A percentile compares a stretch with the other conserved stretches of the same genome.
phyloP scores from a whole-genome alignment of 2,888 invertebrate genomes.

The Agriopis marginaria region DNA sequence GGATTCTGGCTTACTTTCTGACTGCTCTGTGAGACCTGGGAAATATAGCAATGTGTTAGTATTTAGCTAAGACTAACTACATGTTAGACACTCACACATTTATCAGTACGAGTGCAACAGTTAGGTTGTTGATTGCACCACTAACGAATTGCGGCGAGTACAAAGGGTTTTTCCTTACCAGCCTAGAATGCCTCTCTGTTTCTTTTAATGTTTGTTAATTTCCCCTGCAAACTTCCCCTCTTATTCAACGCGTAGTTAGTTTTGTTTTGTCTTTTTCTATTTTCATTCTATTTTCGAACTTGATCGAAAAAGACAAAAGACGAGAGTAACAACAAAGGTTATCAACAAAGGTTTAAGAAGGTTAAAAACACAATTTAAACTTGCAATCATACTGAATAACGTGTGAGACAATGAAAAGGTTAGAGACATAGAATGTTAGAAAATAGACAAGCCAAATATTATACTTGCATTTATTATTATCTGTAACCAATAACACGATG shows the following conservation, averaged over 20 bases:
- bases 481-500: too few relatives aligned
- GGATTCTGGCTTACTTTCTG: slow-evolving; percentile 80
- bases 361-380: background rate
- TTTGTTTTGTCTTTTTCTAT: too few relatives aligned
- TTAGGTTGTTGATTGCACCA: background rate
- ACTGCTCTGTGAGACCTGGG: slow-evolving; percentile 84
- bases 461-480: background rate
- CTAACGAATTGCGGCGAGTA: background rate
- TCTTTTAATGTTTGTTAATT: too few relatives aligned
- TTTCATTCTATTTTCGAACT: too few relatives aligned
- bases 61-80: slow-evolving; percentile 43
- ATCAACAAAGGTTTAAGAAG: background rate
- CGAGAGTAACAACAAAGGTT: too few relatives aligned
- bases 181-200: too few relatives aligned
- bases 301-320: too few relatives aligned
- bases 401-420: slow-evolving; percentile 2
- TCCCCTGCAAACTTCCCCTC: too few relatives aligned
- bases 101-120: slow-evolving; percentile 8
- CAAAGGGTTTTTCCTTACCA: too few relatives aligned
- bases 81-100: slow-evolving; percentile 15
- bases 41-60: slow-evolving; percentile 79
- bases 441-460: background rate
- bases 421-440: background rate
- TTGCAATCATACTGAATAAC: slow-evolving; percentile 3
- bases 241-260: too few relatives aligned